phyloP scores from a whole-genome alignment of 2,797 vertebrate genomes.

The Furcifer pardalis region DNA sequence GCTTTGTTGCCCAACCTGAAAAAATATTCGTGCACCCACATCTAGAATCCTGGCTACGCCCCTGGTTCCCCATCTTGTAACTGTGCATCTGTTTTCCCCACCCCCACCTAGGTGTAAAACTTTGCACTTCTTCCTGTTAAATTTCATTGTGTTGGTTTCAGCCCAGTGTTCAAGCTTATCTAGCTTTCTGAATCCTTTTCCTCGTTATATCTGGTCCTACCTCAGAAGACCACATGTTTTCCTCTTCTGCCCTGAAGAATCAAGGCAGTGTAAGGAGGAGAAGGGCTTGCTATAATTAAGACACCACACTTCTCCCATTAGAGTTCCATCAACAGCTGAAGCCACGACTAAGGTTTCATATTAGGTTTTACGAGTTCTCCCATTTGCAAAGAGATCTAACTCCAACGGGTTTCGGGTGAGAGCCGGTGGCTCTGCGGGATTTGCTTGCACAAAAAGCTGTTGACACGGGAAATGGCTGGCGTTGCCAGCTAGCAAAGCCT shows the following conservation, averaged over 20 bases:
- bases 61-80: no score
- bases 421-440: conserved; percentile 5
- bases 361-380: conserved; percentile 61
- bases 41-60: no score
- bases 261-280: conserved; percentile 24
- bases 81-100: no score
- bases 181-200: no score
- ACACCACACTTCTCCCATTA: conserved; percentile 37
- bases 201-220: conserved; percentile 47
- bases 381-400: conserved; percentile 50
- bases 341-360: conserved; percentile 62
- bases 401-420: conserved; percentile 37
- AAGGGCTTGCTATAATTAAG: conserved; percentile 35
- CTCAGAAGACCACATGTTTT: conserved; percentile 41
- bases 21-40: no score
- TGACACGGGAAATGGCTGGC: neutral
- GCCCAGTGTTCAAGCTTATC: no score
- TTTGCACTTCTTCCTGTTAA: no score
- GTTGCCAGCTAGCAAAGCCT: neutral
- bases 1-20: no score
- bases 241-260: conserved; percentile 10
- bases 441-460: conserved; percentile 20
- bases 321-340: conserved; percentile 61
- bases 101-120: no score
- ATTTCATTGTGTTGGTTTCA: no score